Percentiles rank a stretch among this genome's conserved stretches.
These are phyloP conservation scores for Oedothorax gibbosus DNA, from an alignment of 1,140 invertebrate genomes.

Conservation along the genomic window DNA sequence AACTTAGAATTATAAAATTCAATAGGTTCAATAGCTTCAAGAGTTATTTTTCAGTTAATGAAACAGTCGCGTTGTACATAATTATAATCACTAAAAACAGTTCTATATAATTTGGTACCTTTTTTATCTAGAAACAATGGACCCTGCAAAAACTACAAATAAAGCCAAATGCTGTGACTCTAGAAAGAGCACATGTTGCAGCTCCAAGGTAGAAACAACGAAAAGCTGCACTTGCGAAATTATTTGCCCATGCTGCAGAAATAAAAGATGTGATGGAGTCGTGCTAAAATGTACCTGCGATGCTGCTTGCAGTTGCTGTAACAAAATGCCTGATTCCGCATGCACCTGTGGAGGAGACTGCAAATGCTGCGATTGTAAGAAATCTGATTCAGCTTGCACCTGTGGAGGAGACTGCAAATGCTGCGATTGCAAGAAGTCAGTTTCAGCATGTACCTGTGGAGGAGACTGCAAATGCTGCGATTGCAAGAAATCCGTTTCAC, in stretches of 20 bases:
- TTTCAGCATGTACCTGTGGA: not conserved
- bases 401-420: slow-evolving; percentile 9
- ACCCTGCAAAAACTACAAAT: no score
- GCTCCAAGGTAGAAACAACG: not conserved
- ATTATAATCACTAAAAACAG: no score
- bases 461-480: not conserved
- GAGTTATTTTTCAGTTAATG: no score
- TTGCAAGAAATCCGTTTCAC: not conserved
- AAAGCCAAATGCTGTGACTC: no score
- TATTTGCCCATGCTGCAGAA: not conserved
- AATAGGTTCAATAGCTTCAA: no score
- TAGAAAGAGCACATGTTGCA: not conserved
- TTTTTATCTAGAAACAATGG: no score
- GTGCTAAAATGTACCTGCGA: no score
- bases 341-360: slow-evolving; percentile 10
- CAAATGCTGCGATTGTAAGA: slow-evolving; percentile 18
- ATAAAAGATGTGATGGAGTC: not conserved
- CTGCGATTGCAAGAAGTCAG: not conserved
- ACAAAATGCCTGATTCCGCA: no score
- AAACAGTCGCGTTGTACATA: no score
- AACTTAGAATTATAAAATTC: no score
- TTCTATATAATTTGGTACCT: no score
- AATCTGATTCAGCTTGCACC: not conserved
- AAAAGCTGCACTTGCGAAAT: not conserved
- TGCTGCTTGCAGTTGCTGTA: no score